These are phyloP conservation scores for Melanocharis versteri DNA, from an alignment of 2,113 vertebrate genomes.

Conservation along the genomic window DNA sequence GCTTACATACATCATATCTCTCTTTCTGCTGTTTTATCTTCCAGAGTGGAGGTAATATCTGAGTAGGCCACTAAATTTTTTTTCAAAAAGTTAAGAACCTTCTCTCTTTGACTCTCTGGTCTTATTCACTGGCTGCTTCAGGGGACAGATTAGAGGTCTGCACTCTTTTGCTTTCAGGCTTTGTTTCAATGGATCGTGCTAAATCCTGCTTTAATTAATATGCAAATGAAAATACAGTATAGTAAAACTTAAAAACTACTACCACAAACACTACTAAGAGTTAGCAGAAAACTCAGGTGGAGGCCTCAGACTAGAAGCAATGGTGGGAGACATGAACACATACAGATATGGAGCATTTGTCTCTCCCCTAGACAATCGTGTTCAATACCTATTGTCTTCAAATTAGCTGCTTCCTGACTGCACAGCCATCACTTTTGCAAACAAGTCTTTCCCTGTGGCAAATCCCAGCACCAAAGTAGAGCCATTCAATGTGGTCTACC, in stretches of 20 bases:
- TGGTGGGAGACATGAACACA: background rate
- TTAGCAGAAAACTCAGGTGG: background rate
- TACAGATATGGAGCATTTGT: background rate
- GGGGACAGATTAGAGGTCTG: background rate
- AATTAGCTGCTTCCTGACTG: background rate
- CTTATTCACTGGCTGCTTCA: background rate
- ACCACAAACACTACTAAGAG: background rate
- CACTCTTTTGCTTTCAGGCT: background rate
- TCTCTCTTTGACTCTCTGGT: background rate
- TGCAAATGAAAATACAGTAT: background rate
- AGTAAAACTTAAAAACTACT: background rate
- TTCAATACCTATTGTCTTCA: background rate
- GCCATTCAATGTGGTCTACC: background rate
- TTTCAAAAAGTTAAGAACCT: background rate
- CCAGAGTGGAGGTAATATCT: background rate
- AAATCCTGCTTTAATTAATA: background rate
- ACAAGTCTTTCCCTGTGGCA: background rate
- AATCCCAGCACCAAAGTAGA: background rate
- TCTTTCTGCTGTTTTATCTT: background rate
- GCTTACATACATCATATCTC: background rate
- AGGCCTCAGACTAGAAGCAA: background rate
- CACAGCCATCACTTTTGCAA: background rate
- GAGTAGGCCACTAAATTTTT: background rate
- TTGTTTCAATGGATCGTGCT: background rate
- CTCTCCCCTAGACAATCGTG: fast-evolving